Conservation (phyloP, 2,888 invertebrate species). For the Apantesis nais region DNA sequence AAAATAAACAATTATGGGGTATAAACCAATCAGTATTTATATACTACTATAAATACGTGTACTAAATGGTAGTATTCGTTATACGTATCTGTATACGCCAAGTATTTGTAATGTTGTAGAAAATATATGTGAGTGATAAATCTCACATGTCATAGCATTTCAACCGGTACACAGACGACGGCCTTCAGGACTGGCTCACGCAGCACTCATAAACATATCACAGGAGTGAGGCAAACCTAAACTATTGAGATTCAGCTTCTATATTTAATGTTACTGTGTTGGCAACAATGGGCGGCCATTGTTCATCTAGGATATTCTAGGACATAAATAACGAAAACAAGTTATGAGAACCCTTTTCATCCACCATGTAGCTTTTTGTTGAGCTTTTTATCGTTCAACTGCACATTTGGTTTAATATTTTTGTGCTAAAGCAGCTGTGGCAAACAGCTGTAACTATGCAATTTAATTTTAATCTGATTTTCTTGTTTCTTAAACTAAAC, state of each 20-base stretch:
- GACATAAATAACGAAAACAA: conserved; percentile 27
- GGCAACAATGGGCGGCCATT: conserved; percentile 40
- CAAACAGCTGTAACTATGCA: conserved; percentile 6
- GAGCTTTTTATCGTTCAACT: conserved; percentile 9
- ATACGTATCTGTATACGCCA: neutral
- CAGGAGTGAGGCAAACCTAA: conserved; percentile 36
- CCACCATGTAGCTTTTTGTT: conserved; percentile 23
- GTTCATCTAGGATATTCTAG: conserved; percentile 28
- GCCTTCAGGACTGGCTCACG: conserved; percentile 41
- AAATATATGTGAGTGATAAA: conserved; percentile 9
- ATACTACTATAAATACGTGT: neutral
- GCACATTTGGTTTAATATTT: neutral
- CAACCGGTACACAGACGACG: conserved; percentile 23
- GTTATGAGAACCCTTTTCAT: conserved; percentile 30
- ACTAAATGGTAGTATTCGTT: neutral
- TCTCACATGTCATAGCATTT: conserved; percentile 13
- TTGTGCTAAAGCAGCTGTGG: neutral
- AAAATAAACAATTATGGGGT: neutral
- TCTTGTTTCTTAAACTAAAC: neutral
- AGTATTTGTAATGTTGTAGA: neutral
- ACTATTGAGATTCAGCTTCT: conserved; percentile 42
- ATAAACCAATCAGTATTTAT: neutral
- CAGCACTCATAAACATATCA: conserved; percentile 51
- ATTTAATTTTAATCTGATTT: neutral
- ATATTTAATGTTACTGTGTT: conserved; percentile 42